A percentile compares a stretch with the other conserved stretches of the same genome.
phyloP scores from a whole-genome alignment of 2,888 invertebrate genomes.

The Phengaris arion region DNA sequence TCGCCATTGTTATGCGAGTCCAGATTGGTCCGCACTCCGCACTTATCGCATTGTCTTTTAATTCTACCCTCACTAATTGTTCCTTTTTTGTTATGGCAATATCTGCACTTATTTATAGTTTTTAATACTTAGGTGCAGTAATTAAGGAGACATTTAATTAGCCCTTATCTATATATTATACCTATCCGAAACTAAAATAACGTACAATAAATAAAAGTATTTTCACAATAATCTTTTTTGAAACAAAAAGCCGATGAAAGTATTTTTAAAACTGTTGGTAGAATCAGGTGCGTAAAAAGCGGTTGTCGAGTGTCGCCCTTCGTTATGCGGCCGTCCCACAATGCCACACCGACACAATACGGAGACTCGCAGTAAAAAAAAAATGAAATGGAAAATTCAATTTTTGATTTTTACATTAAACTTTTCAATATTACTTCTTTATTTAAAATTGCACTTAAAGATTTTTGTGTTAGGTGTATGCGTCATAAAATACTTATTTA shows the following conservation, averaged over 20 bases:
- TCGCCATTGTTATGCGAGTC: slow-evolving; percentile 4
- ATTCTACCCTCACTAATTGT: not conserved
- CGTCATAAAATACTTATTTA: no score
- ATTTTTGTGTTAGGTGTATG: no score
- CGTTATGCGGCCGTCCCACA: slow-evolving; percentile 2
- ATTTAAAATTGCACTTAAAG: not conserved
- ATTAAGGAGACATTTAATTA: no score
- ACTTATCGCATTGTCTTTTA: not conserved
- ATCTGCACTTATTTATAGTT: not conserved
- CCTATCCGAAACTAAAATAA: not conserved
- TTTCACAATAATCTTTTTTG: not conserved
- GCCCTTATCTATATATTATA: no score
- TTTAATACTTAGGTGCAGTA: not conserved
- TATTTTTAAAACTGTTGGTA: slow-evolving; percentile 13
- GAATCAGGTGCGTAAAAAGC: slow-evolving; percentile 17
- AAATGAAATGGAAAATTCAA: not conserved
- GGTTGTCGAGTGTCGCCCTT: slow-evolving; percentile 8
- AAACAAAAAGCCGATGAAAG: not conserved
- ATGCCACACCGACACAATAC: slow-evolving; percentile 13
- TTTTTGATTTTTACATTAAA: no score
- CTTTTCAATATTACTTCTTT: no score
- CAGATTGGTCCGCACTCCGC: not conserved
- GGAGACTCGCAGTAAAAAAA: not conserved
- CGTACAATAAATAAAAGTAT: not conserved
- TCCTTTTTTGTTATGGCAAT: not conserved